A percentile compares a stretch with the other conserved stretches of the same genome.
Evolutionary conservation across 2,113 vertebrate genomes (phyloP).

Genomic region (Vulpes vulpes): DNA sequence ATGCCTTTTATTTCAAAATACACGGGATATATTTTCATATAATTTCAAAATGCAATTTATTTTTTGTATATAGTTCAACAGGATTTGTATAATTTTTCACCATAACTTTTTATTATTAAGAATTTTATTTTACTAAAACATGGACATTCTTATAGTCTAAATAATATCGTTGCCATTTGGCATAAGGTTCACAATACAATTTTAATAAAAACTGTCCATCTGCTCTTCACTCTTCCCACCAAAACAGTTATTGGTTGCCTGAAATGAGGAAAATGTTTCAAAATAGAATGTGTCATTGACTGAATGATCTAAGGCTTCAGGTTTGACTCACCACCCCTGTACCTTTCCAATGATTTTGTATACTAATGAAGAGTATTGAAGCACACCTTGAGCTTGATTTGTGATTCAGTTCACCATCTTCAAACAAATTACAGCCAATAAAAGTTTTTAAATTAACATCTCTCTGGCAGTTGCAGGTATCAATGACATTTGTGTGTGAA

Average conservation of each 20-base stretch:
- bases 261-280: slow-evolving; percentile 30
- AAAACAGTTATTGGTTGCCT: not conserved
- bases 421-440: slow-evolving; percentile 70
- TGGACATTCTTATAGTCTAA: not conserved
- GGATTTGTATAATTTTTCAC: not conserved
- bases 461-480: slow-evolving; percentile 64
- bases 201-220: slow-evolving; percentile 21
- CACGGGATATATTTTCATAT: not conserved
- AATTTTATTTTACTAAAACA: slow-evolving; percentile 50
- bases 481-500: slow-evolving; percentile 65
- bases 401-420: slow-evolving; percentile 61
- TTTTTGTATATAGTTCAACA: not conserved
- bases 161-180: not conserved
- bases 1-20: slow-evolving; percentile 40
- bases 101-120: not conserved
- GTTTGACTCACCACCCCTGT: not conserved
- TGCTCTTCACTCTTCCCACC: not conserved
- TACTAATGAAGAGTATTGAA: not conserved
- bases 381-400: slow-evolving; percentile 47
- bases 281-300: not conserved
- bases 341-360: slow-evolving; percentile 34
- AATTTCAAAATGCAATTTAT: not conserved
- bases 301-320: not conserved
- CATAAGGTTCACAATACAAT: slow-evolving; percentile 13
- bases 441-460: slow-evolving; percentile 73